Evolutionary conservation across 1,140 invertebrate genomes (phyloP).

Genomic region (Caenorhabditis brenneri): DNA sequence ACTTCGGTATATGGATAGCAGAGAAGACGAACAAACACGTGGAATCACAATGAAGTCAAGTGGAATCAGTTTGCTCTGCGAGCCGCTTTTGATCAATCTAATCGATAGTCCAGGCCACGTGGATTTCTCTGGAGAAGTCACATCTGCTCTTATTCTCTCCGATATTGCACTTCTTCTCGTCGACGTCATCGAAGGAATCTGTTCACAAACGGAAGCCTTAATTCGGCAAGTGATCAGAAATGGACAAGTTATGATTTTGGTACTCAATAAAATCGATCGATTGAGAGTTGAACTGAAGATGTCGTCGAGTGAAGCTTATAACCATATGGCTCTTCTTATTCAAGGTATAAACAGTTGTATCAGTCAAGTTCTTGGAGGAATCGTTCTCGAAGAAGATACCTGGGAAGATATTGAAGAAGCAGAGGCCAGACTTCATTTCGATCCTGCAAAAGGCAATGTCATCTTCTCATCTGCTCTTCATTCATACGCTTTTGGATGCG

Average conservation of each 20-base stretch:
- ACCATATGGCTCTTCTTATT: constrained; percentile 84
- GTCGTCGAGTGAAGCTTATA: constrained; percentile 85
- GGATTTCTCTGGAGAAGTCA: constrained; percentile 79
- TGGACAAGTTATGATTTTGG: constrained; percentile 84
- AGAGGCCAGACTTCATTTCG: constrained; percentile 63
- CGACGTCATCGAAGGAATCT: constrained; percentile 82
- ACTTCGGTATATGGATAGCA: constrained; percentile 86
- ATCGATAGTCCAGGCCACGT: constrained; percentile 99
- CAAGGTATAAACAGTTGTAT: constrained; percentile 78
- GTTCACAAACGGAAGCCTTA: constrained; percentile 78
- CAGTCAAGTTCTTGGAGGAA: constrained; percentile 58
- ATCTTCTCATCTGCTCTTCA: constrained; percentile 93
- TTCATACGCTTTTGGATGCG: constrained; percentile 89
- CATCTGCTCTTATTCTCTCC: constrained; percentile 88
- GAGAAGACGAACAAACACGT: constrained; percentile 91
- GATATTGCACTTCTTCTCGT: constrained; percentile 95
- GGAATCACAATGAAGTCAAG: constrained; percentile 99
- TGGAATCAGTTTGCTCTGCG: constrained; percentile 84
- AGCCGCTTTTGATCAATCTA: constrained; percentile 81
- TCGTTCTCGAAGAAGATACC: constrained; percentile 53
- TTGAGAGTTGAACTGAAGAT: constrained; percentile 80
- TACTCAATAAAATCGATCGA: constrained; percentile 92
- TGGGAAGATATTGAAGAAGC: constrained; percentile 49
- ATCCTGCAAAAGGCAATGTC: constrained; percentile 81
- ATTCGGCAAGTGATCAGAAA: constrained; percentile 89